Evolutionary conservation across 2,888 invertebrate species (phyloP).

Genomic region (Phrixothrix hirtus): DNA sequence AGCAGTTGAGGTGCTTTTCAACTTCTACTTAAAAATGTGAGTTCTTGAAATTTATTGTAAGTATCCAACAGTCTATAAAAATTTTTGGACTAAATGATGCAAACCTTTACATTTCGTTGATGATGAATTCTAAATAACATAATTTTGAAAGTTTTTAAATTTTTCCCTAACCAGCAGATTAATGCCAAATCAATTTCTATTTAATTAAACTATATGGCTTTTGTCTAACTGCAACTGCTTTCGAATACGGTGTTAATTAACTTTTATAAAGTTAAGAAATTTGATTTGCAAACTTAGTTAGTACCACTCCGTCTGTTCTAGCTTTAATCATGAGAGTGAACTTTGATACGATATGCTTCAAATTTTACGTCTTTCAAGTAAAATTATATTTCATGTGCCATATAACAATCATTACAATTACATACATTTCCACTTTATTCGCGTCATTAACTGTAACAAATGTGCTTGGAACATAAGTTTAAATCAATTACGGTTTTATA

Average conservation of each 20-base stretch:
- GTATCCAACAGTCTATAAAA: no score
- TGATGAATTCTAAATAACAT: no score
- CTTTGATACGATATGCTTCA: constrained; percentile 20
- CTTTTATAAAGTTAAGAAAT: constrained; percentile 39
- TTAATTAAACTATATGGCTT: constrained; percentile 22
- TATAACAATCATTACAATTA: constrained; percentile 4
- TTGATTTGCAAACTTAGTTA: constrained; percentile 37
- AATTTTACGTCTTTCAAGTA: constrained; percentile 12
- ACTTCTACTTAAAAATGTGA: background rate
- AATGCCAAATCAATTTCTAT: constrained; percentile 15
- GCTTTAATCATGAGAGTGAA: constrained; percentile 24
- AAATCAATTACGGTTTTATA: no score
- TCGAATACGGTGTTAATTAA: constrained; percentile 31
- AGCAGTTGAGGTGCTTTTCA: background rate
- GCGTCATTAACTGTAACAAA: no score
- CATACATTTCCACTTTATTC: no score
- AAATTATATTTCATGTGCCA: constrained; percentile 4
- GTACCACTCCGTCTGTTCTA: constrained; percentile 24
- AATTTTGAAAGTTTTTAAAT: no score
- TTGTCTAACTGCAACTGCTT: constrained; percentile 23
- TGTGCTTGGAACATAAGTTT: no score
- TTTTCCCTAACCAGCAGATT: constrained; percentile 6
- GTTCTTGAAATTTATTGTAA: background rate
- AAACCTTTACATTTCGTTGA: no score
- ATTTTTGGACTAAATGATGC: no score